Evolutionary conservation across 1,140 invertebrate genomes (phyloP), one percentile per base, ranked within the genome.

Genomic region (Zaprionus vittiger): DNA sequence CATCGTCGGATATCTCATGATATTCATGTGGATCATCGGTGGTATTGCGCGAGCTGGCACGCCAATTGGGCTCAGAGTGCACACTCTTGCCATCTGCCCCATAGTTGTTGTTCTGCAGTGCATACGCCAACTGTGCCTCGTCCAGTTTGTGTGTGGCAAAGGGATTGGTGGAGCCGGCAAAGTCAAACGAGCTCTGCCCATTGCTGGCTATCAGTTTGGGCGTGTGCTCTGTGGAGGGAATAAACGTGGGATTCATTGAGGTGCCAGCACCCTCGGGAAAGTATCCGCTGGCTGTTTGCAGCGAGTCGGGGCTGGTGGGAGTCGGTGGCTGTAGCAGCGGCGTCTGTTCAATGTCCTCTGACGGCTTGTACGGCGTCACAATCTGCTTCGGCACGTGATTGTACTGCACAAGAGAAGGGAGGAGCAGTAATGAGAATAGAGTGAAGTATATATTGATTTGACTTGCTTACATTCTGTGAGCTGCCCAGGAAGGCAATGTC

Each of bases 1-100:
- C 97, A 77, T 98, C 97, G 91, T 98, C 97, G 34, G 96, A 97
- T 54, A 98, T 98, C 93, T 98, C 97, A 91, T 98, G 97, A 92
- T 98, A 98, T 81, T 98, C 97, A 82, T 98, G 97, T 75, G 95
- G 95, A 77, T 92, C 92, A 38, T 91, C 87, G 56, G 54, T 81
- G 0, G 72, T 56, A 38, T 68, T 82, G 3, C 84, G 75, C 0
- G 77, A 87, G 22, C 61, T 75, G 17, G 71, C 61, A 6, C 79
- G 82, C 83, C 83, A 85, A 3, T 56, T 71, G 2, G 79, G 49
- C 5, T 87, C 83, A 0, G 80, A 74, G n/a, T 77, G 73, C 2
- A 86, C 24, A 34, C 84, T 79, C 66, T 89, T 83, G 14, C 80
- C 82, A 44, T 90, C 91, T 12, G 66, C 56, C 6, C 91, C 87